These are phyloP conservation scores for Nasua narica DNA, from an alignment of 2,797 vertebrate genomes.

Conservation along the genomic window DNA sequence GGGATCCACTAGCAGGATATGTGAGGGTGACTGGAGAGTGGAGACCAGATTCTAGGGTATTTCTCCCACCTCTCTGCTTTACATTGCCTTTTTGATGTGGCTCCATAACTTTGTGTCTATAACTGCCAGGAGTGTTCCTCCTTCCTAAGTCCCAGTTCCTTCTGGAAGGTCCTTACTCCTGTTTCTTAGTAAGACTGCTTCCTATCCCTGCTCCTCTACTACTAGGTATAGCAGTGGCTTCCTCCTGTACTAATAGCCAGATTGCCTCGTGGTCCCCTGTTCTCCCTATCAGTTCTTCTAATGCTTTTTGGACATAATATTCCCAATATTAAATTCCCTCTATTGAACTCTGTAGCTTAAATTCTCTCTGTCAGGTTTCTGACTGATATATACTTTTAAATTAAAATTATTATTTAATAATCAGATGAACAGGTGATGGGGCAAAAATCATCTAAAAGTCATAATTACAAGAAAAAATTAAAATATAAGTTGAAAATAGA, in stretches of 20 bases:
- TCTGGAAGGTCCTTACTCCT: not conserved
- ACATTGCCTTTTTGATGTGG: not conserved
- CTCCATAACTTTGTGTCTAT: not conserved
- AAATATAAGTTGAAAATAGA: not conserved
- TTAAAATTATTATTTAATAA: conserved; percentile 41
- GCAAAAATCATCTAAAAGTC: not conserved
- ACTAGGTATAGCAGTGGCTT: not conserved
- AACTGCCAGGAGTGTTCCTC: not conserved
- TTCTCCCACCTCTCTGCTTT: not conserved
- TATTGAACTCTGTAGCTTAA: conserved; percentile 25
- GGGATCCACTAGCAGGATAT: not conserved
- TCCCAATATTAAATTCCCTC: not conserved
- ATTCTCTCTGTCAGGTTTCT: not conserved
- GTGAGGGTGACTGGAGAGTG: not conserved
- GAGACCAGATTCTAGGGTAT: not conserved
- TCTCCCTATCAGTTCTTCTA: not conserved
- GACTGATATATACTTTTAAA: not conserved
- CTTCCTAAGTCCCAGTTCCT: not conserved
- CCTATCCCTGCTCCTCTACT: not conserved
- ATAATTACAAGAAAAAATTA: conserved; percentile 25
- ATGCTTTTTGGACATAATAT: not conserved
- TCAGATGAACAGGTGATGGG: not conserved
- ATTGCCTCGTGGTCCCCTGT: not conserved
- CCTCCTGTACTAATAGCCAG: not conserved
- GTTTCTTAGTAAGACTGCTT: not conserved